Evolutionary conservation across 2,888 invertebrate species (phyloP), one percentile per base, ranked within the genome.

Genomic region (Cerastis rubricosa): DNA sequence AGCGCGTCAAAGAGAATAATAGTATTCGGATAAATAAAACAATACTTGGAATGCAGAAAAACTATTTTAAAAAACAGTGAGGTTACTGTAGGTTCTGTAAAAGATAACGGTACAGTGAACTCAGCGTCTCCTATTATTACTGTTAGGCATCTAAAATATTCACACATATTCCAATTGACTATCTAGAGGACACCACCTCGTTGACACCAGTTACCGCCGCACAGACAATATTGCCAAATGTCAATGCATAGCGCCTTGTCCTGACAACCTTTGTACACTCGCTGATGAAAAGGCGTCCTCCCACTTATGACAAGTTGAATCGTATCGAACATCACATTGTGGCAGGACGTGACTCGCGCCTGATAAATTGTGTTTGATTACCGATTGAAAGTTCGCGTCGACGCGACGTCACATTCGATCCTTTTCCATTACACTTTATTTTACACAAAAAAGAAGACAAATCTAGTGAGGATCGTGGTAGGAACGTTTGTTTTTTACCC

Each of bases 1-100:
- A 59, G 54, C 45, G 35, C 29, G 35, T 51, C 84, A 79, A 69
- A 73, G 54, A 66, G 73, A 84, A 84, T 83, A 49, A 73, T 78
- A 83, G 35, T 66, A 78, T 78, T 66, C 25, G 51, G 54, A 69
- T 83, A 66, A 73, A 83, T 78, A 73, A 66, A 73, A 67, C 72
- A 63, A 45, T 66, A 54, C 81, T 57, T 66, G 14, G 11, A 65
- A 78, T 71, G 57, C 51, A 45, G 64, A n/a, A n/a, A n/a, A n/a
- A n/a, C n/a, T n/a, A n/a, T n/a, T n/a, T n/a, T n/a, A n/a, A n/a
- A n/a, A n/a, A n/a, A n/a, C n/a, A n/a, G 14, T 35, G 51, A 59
- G 29, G 49, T 68, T 22, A 65, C 68, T 40, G 47, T 40, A 12
- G 19, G 63, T 4, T 17, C 49, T 45, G 22, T 19, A 14, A 14